Base-by-base conservation (phyloP, 2,113 vertebrate genomes). In the Progne subis region DNA sequence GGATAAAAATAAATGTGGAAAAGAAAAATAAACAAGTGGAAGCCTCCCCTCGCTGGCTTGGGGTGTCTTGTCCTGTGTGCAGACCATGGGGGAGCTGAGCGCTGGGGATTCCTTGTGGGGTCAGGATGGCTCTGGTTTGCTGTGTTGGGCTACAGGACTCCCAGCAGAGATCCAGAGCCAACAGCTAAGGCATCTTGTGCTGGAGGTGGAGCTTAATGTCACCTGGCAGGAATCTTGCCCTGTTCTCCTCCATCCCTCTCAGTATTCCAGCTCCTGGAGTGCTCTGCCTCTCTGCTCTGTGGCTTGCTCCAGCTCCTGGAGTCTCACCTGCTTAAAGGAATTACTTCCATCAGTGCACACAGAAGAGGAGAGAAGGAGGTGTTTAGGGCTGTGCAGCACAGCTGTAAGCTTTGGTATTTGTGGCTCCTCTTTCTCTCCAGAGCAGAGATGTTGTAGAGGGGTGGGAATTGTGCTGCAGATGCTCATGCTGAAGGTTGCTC, bases 81-180 rank as follows among this genome's bases (percentile, higher is more conserved):
- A 12, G 41, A 37, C 26, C 15, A 2, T 3, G 81, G 56, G 56
- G 24, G 41, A 29, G 24, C 37, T 53, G 77, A 61, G 64, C 81
- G 17, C 19, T 5, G 13, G 24, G n/a, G n/a, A 28, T 50, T 39
- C 65, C 55, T 4, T 32, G 26, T 14, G 69, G 2, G 7, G 15
- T 46, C 61, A 43, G 16, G 6, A 25, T 24, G 60, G 64, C 69
- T 72, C 56, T 69, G 81, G 31, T 20, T 86, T 26, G 5, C 11
- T 18, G 2, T 1, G 1, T 0, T 53, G 70, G 69, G 49, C 23
- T 39, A 8, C 0, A 1, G 52, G 37, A 25, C n/a, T 26, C 19
- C 32, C 1, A 1, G 47, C 34, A 60, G 81, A 37, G 78, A 8
- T 63, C 20, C 81, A 49, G 57, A 80, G 43, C 5, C 14, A 43